A percentile compares a stretch with the other conserved stretches of the same genome.
Conservation (phyloP, 1,140 invertebrate genomes). For the Dreissena rostriformis region DNA sequence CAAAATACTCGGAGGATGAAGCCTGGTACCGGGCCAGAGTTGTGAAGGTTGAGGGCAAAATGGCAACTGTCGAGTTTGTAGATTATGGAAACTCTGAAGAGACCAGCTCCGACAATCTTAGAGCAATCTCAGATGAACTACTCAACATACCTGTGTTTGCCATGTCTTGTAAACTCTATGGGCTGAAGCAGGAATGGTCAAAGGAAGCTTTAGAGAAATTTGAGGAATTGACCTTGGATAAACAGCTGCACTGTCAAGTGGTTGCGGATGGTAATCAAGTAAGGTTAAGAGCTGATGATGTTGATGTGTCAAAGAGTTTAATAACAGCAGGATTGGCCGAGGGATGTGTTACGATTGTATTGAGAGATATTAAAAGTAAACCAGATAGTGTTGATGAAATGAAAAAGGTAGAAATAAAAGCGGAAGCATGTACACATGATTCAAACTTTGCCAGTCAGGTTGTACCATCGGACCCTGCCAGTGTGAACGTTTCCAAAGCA, state of each 20-base stretch:
- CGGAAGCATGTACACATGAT: no score
- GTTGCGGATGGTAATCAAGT: constrained; percentile 47
- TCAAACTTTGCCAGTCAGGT: constrained; percentile 44
- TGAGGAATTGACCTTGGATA: constrained; percentile 64
- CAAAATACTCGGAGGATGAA: constrained; percentile 88
- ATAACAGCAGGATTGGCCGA: constrained; percentile 45
- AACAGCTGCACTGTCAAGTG: constrained; percentile 70
- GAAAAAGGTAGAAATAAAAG: no score
- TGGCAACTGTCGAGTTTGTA: constrained; percentile 84
- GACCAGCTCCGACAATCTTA: constrained; percentile 49
- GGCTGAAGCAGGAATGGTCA: constrained; percentile 63
- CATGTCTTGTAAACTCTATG: constrained; percentile 66
- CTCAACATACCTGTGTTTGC: constrained; percentile 62
- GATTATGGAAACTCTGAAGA: constrained; percentile 83
- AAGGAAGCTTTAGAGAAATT: constrained; percentile 66
- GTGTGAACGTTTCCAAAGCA: no score
- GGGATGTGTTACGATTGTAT: not conserved
- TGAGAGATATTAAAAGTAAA: no score
- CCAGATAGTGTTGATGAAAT: no score
- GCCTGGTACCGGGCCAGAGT: constrained; percentile 91
- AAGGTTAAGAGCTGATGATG: constrained; percentile 62
- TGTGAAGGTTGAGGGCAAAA: constrained; percentile 85
- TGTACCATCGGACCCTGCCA: not conserved
- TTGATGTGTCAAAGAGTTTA: constrained; percentile 54
- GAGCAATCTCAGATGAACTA: constrained; percentile 59